These are phyloP conservation scores for Sicus ferrugineus DNA, from an alignment of 2,888 invertebrate genomes.

Conservation along the genomic window DNA sequence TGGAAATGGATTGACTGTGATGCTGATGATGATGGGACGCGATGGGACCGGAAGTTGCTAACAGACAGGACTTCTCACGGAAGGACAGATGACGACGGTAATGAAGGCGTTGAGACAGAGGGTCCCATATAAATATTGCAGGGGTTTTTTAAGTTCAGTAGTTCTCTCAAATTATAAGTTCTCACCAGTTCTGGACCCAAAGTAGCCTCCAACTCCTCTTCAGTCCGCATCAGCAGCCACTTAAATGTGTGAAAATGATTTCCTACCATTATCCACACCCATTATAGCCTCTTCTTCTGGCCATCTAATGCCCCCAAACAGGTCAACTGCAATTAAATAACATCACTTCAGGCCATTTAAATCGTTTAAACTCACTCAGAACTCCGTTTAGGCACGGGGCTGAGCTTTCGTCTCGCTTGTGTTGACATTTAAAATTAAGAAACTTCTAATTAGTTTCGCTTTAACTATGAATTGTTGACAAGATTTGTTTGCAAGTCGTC, in stretches of 20 bases:
- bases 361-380: conserved; percentile 10
- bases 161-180: no score
- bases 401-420: conserved; percentile 21
- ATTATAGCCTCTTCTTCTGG: background rate
- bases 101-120: no score
- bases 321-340: background rate
- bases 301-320: no score
- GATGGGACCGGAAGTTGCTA: conserved; percentile 25
- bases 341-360: background rate
- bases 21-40: conserved; percentile 19
- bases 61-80: conserved; percentile 1
- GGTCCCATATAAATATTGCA: no score
- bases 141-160: no score
- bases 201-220: no score
- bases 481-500: conserved; percentile 20
- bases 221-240: no score
- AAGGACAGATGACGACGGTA: no score
- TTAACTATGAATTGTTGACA: conserved; percentile 20
- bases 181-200: no score
- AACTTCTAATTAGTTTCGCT: conserved; percentile 27
- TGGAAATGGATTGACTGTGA: conserved; percentile 25
- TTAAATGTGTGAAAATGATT: background rate
- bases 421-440: conserved; percentile 32
- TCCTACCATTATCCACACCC: background rate
- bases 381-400: conserved; percentile 7